These are phyloP conservation scores for Drosophila lutescens DNA, from an alignment of 2,888 invertebrate genomes.

Conservation along the genomic window DNA sequence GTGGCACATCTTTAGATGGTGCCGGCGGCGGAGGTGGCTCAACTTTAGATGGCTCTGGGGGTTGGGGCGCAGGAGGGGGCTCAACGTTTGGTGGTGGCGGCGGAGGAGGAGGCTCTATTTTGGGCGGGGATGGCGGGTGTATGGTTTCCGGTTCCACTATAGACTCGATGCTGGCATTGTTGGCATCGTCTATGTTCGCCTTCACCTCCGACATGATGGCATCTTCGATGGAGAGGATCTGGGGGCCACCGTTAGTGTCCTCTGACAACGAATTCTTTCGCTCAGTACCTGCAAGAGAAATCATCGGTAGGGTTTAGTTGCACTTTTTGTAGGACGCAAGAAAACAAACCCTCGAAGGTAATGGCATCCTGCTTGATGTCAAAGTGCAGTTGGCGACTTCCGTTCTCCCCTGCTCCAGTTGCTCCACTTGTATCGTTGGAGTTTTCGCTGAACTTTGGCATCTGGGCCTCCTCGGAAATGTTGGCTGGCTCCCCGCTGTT, in stretches of 20 bases:
- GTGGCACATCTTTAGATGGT: neutral
- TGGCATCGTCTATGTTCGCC: slow-evolving; percentile 51
- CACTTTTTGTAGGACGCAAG: too few relatives aligned
- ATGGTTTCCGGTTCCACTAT: slow-evolving; percentile 1
- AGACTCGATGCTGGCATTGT: slow-evolving; percentile 34
- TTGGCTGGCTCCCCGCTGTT: slow-evolving; percentile 73
- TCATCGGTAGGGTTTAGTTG: neutral
- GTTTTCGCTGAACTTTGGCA: slow-evolving; percentile 84
- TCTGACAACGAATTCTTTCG: slow-evolving; percentile 62
- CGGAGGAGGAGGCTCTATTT: neutral
- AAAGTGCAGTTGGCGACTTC: slow-evolving; percentile 72
- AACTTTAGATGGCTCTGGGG: neutral
- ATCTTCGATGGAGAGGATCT: slow-evolving; percentile 58
- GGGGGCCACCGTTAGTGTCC: slow-evolving; percentile 26
- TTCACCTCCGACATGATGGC: slow-evolving; percentile 67
- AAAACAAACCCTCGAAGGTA: slow-evolving; percentile 80
- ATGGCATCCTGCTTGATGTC: slow-evolving; percentile 84
- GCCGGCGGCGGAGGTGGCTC: neutral
- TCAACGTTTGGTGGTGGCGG: neutral
- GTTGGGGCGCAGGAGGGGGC: slow-evolving; percentile 1
- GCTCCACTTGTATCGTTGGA: slow-evolving; percentile 63
- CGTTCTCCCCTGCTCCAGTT: slow-evolving; percentile 27
- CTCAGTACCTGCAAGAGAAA: slow-evolving; percentile 69
- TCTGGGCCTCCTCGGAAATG: slow-evolving; percentile 84
- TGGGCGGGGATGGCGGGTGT: neutral